These are phyloP conservation scores for Lydus trimaculatus DNA, from an alignment of 2,888 invertebrate genomes.

Conservation along the genomic window DNA sequence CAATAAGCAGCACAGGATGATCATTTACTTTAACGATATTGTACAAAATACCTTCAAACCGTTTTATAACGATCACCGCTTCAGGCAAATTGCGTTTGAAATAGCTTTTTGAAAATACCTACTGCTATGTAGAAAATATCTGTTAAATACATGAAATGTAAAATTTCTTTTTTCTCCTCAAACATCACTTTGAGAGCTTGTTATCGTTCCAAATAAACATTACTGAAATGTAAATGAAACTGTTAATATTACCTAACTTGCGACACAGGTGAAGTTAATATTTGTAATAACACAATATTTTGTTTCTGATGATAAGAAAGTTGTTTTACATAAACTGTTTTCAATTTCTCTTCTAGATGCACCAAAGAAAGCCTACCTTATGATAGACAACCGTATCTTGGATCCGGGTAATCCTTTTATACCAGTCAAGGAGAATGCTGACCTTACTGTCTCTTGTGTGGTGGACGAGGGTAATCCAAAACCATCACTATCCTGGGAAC, in stretches of 20 bases:
- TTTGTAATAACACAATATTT: slow-evolving; percentile 41
- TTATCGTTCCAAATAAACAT: neutral
- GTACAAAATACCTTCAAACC: slow-evolving; percentile 20
- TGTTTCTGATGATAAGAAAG: no score
- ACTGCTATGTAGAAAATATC: neutral
- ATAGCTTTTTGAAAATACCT: slow-evolving; percentile 9
- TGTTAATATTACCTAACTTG: slow-evolving; percentile 13
- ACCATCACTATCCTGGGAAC: slow-evolving; percentile 72
- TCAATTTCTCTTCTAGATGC: slow-evolving; percentile 69
- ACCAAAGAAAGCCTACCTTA: slow-evolving; percentile 83
- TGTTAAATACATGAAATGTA: slow-evolving; percentile 6
- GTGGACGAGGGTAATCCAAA: slow-evolving; percentile 83
- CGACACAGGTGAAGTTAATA: slow-evolving; percentile 36
- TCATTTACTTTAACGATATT: slow-evolving; percentile 32
- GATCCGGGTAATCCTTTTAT: slow-evolving; percentile 89
- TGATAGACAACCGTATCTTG: slow-evolving; percentile 84
- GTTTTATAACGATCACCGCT: slow-evolving; percentile 26
- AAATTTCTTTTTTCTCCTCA: neutral
- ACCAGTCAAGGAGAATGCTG: slow-evolving; percentile 85
- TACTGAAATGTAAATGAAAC: slow-evolving; percentile 3
- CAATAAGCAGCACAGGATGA: slow-evolving; percentile 19
- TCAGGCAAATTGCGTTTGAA: slow-evolving; percentile 9
- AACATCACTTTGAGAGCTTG: neutral
- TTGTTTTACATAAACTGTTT: no score
- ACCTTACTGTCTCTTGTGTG: slow-evolving; percentile 83